Evolutionary conservation across 2,888 invertebrate genomes (phyloP).

Genomic region (Esperia sulphurella): DNA sequence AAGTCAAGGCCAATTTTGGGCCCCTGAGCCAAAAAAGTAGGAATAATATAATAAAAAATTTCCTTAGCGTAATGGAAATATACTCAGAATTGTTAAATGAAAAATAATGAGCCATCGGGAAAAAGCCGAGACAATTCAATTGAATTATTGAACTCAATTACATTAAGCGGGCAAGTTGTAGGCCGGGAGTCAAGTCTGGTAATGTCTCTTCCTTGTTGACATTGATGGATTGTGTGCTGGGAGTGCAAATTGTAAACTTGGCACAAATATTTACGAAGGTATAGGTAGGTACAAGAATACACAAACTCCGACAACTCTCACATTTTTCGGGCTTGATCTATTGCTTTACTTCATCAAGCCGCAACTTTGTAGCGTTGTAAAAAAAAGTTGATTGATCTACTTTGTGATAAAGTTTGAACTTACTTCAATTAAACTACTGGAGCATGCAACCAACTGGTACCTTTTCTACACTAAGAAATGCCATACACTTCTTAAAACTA

Average conservation of each 20-base stretch:
- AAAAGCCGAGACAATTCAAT: constrained; percentile 17
- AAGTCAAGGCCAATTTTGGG: no score
- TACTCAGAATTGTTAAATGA: background rate
- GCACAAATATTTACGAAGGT: constrained; percentile 48
- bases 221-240: constrained; percentile 50
- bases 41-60: no score
- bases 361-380: background rate
- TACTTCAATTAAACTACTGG: background rate
- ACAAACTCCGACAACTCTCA: constrained; percentile 17
- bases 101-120: background rate
- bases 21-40: no score
- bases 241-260: constrained; percentile 51
- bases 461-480: no score
- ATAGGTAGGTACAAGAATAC: constrained; percentile 16
- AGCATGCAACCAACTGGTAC: no score
- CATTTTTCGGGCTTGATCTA: constrained; percentile 44
- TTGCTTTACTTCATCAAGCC: constrained; percentile 18
- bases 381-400: background rate
- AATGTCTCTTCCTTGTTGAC: constrained; percentile 34
- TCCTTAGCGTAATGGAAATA: no score
- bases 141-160: constrained; percentile 39
- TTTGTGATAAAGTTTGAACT: background rate
- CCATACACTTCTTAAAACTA: no score
- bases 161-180: constrained; percentile 38
- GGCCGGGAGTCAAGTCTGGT: constrained; percentile 25